Percentiles rank a stretch among this genome's conserved stretches.
These are phyloP conservation scores for Allophyes oxyacanthae DNA, from an alignment of 2,888 invertebrate species.

Conservation along the genomic window DNA sequence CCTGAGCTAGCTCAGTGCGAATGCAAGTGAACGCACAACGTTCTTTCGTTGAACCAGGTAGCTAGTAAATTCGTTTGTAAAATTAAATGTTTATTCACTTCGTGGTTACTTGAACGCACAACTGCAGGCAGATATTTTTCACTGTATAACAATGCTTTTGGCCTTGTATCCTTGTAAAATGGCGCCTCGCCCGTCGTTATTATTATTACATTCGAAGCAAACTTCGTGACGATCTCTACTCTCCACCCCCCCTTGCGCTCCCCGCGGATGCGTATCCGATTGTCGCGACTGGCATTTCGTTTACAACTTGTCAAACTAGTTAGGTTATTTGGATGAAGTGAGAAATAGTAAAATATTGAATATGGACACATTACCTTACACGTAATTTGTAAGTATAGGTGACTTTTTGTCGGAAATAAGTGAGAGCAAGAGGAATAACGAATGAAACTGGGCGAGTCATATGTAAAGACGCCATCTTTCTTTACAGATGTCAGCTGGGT, in stretches of 20 bases:
- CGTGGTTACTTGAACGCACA: constrained; percentile 41
- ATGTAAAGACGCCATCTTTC: constrained; percentile 90
- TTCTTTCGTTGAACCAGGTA: constrained; percentile 66
- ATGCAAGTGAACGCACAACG: constrained; percentile 69
- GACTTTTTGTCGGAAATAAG: constrained; percentile 56
- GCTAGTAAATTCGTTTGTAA: constrained; percentile 59
- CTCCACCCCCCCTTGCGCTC: constrained; percentile 74
- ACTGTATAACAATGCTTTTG: constrained; percentile 79
- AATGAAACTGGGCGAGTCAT: constrained; percentile 84
- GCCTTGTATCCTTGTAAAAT: constrained; percentile 89
- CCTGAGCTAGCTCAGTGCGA: constrained; percentile 74
- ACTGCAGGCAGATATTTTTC: constrained; percentile 64
- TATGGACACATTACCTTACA: constrained; percentile 66
- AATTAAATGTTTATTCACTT: constrained; percentile 48
- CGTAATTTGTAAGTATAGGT: constrained; percentile 74
- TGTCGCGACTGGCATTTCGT: constrained; percentile 86
- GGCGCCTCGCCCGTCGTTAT: constrained; percentile 86
- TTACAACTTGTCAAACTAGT: constrained; percentile 89
- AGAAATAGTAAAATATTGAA: constrained; percentile 71
- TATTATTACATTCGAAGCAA: constrained; percentile 88
- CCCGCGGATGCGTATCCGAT: constrained; percentile 89
- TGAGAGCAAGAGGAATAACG: constrained; percentile 66
- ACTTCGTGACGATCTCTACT: constrained; percentile 88
- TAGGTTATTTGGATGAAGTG: constrained; percentile 83
- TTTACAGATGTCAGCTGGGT: constrained; percentile 98